A percentile compares a stretch with the other conserved stretches of the same genome.
Evolutionary conservation across 1,140 invertebrate genomes (phyloP).

Genomic region (Stegodyphus dumicola): DNA sequence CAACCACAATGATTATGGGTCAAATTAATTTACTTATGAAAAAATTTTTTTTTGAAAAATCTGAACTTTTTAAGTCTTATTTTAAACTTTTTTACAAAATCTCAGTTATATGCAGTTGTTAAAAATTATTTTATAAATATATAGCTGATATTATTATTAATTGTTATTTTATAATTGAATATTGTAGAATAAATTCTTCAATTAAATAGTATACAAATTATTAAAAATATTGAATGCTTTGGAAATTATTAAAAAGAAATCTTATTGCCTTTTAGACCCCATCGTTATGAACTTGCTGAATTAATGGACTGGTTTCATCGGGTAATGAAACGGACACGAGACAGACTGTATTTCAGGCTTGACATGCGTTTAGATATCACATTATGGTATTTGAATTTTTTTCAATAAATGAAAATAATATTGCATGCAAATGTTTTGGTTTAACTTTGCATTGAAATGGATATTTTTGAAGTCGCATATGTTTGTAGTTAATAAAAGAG

Average conservation of each 20-base stretch:
- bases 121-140: too few species aligned
- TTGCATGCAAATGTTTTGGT: too few species aligned
- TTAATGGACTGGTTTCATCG: constrained; percentile 82
- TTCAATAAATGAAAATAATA: too few species aligned
- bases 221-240: neutral
- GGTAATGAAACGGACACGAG: constrained; percentile 75
- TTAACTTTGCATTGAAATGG: too few species aligned
- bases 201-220: neutral
- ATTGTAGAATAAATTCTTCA: neutral
- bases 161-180: neutral
- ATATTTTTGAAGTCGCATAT: too few species aligned
- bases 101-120: too few species aligned
- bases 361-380: constrained; percentile 79
- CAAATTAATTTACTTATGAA: too few species aligned
- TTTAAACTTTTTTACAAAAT: too few species aligned
- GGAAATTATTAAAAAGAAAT: neutral
- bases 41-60: too few species aligned
- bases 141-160: neutral
- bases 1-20: too few species aligned
- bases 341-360: constrained; percentile 76
- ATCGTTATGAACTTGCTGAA: constrained; percentile 81
- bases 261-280: constrained; percentile 74
- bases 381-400: constrained; percentile 73
- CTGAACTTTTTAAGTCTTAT: too few species aligned
- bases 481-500: too few species aligned